These are phyloP conservation scores for Anthopleura sola DNA, from an alignment of 64 coral and sea anemone genomes.

Conservation along the genomic window DNA sequence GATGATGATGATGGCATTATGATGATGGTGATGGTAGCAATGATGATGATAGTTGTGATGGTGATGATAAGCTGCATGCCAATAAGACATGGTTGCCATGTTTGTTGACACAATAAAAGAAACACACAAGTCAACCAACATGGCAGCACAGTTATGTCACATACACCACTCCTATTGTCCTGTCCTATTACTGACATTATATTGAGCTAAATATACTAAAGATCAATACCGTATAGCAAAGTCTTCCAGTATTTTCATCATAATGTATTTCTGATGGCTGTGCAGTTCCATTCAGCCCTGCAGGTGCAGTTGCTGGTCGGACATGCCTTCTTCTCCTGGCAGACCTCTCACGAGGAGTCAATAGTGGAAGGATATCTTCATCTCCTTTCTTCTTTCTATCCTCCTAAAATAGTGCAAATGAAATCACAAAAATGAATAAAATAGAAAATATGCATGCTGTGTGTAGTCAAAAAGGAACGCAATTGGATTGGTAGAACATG, in stretches of 20 bases:
- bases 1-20: too few species aligned
- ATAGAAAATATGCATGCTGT: neutral
- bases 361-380: constrained; percentile 80
- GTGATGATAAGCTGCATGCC: too few species aligned
- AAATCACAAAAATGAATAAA: neutral
- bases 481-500: too few species aligned
- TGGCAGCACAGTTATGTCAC: too few species aligned
- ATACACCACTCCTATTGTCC: too few species aligned
- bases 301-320: constrained; percentile 80
- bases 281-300: neutral
- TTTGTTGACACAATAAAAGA: too few species aligned
- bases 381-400: constrained; percentile 84
- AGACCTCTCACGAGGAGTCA: constrained; percentile 81
- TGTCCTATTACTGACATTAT: too few species aligned
- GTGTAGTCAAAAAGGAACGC: too few species aligned
- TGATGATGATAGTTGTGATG: too few species aligned
- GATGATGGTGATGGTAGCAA: too few species aligned
- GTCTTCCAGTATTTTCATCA: constrained; percentile 66
- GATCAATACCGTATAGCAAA: constrained; percentile 58
- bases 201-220: neutral
- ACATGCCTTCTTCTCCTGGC: constrained; percentile 36
- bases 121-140: too few species aligned
- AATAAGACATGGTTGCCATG: too few species aligned
- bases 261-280: constrained; percentile 68
- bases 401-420: constrained; percentile 20